phyloP scores from a whole-genome alignment of 2,888 invertebrate species.

The Chrysolina americana region DNA sequence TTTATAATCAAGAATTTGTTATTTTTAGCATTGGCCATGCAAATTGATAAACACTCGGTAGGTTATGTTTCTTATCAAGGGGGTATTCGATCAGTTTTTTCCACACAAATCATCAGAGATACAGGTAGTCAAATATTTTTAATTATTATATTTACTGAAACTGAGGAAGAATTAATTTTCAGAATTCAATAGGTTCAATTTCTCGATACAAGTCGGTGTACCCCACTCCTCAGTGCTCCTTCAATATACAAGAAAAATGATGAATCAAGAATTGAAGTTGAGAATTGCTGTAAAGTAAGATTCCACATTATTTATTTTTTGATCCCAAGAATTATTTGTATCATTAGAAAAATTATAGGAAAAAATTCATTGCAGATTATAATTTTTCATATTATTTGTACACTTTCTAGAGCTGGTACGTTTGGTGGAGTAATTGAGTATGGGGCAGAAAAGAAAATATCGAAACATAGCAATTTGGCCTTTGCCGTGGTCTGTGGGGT shows the following conservation, averaged over 20 bases:
- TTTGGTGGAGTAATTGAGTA: slow-evolving; percentile 92
- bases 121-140: slow-evolving; percentile 71
- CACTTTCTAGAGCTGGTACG: slow-evolving; percentile 79
- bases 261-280: slow-evolving; percentile 84
- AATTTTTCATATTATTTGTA: background rate
- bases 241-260: slow-evolving; percentile 85
- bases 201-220: slow-evolving; percentile 86
- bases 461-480: slow-evolving; percentile 89
- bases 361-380: background rate
- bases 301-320: slow-evolving; percentile 51
- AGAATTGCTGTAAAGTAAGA: slow-evolving; percentile 71
- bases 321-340: too few relatives aligned
- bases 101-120: slow-evolving; percentile 85
- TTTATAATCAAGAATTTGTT: background rate
- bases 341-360: too few relatives aligned
- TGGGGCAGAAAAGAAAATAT: slow-evolving; percentile 93
- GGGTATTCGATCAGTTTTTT: slow-evolving; percentile 81
- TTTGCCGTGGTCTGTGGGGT: slow-evolving; percentile 89
- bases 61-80: slow-evolving; percentile 91
- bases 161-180: slow-evolving; percentile 47
- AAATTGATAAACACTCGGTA: slow-evolving; percentile 89
- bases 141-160: background rate
- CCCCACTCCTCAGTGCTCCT: slow-evolving; percentile 84
- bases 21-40: slow-evolving; percentile 82
- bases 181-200: slow-evolving; percentile 71